Percentiles rank a stretch among this genome's conserved stretches.
Conservation (phyloP, 2,888 invertebrate genomes). For the Pediacus dermestoides region DNA sequence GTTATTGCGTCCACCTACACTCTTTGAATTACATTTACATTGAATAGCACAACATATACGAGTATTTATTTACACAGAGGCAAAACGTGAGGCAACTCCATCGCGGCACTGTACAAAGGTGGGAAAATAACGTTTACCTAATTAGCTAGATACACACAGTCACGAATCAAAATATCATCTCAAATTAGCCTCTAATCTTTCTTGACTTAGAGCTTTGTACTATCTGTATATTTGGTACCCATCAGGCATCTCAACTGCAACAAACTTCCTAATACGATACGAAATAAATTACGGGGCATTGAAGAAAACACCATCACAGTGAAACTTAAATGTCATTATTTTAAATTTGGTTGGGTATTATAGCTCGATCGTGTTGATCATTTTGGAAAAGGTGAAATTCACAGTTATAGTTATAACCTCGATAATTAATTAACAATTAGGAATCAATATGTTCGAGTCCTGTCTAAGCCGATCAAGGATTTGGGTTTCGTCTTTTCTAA, state of each 20-base stretch:
- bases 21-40: too few species aligned
- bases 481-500: too few species aligned
- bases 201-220: too few species aligned
- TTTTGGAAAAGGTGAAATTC: too few species aligned
- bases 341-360: constrained; percentile 6
- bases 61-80: constrained; percentile 5
- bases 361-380: constrained; percentile 6
- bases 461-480: too few species aligned
- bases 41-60: too few species aligned
- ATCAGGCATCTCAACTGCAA: not conserved
- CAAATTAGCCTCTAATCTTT: constrained; percentile 5
- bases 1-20: too few species aligned
- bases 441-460: too few species aligned
- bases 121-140: constrained; percentile 10
- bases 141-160: constrained; percentile 8
- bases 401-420: too few species aligned
- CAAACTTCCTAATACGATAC: constrained; percentile 2
- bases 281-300: not conserved
- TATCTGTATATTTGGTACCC: too few species aligned
- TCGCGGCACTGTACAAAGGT: constrained; percentile 4
- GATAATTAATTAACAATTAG: too few species aligned
- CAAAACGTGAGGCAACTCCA: not conserved
- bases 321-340: constrained; percentile 7
- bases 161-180: constrained; percentile 6
- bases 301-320: not conserved